Percentiles rank a stretch among this genome's conserved stretches.
Conservation (phyloP, 2,888 invertebrate species). For the Omphaloscelis lunosa region DNA sequence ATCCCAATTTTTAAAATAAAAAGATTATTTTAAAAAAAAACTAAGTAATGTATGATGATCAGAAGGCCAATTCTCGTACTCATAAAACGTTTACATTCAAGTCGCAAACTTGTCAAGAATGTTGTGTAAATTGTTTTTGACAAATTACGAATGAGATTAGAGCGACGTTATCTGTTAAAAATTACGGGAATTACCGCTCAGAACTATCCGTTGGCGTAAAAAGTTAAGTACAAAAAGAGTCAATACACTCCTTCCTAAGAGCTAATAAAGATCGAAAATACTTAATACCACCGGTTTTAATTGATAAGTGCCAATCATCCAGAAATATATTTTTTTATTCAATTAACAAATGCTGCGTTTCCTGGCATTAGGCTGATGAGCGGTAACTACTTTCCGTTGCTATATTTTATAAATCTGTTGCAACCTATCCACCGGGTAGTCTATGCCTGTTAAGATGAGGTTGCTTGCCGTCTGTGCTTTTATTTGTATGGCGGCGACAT, state of each 20-base stretch:
- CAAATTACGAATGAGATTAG: too few species aligned
- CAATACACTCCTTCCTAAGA: background rate
- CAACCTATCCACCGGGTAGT: background rate
- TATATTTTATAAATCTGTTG: constrained; percentile 13
- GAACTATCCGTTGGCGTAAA: background rate
- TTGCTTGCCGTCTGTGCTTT: constrained; percentile 12
- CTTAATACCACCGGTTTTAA: background rate
- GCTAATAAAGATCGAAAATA: background rate
- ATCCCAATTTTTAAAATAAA: too few species aligned
- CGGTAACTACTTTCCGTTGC: background rate
- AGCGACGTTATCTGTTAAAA: too few species aligned
- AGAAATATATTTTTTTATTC: background rate
- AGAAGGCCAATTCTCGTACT: too few species aligned
- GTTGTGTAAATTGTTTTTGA: too few species aligned
- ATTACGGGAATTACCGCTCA: too few species aligned
- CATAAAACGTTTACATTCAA: too few species aligned
- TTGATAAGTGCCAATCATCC: background rate
- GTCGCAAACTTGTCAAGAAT: too few species aligned
- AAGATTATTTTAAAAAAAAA: too few species aligned
- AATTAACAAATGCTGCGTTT: background rate
- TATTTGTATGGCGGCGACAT: background rate
- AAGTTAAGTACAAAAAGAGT: background rate
- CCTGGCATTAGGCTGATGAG: constrained; percentile 3
- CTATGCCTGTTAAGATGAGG: constrained; percentile 3
- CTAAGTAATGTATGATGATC: too few species aligned